These are phyloP conservation scores for Beris chalybata DNA, from an alignment of 2,888 invertebrate genomes.

Conservation along the genomic window DNA sequence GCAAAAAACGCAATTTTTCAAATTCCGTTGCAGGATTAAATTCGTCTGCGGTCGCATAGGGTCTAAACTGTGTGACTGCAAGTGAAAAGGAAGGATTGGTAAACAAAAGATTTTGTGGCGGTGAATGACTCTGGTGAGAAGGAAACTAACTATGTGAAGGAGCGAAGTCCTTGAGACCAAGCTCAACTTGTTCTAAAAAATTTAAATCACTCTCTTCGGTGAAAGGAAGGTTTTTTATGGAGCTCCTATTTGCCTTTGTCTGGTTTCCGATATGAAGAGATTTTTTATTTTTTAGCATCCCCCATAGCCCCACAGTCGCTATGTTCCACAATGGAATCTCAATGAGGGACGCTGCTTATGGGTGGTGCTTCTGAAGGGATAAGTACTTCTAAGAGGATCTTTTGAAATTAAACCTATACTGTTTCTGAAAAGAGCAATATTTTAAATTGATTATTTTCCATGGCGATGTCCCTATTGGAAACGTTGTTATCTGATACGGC, in stretches of 20 bases:
- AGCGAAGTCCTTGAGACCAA: constrained; percentile 29
- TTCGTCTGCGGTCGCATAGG: constrained; percentile 14
- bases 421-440: constrained; percentile 29
- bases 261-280: constrained; percentile 22
- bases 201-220: constrained; percentile 13
- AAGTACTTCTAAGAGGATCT: constrained; percentile 24
- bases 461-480: too few relatives aligned
- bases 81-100: constrained; percentile 23
- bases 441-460: constrained; percentile 28
- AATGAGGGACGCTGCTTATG: constrained; percentile 26
- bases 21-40: constrained; percentile 26
- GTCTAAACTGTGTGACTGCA: constrained; percentile 19
- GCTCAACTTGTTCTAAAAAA: constrained; percentile 19
- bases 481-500: too few relatives aligned
- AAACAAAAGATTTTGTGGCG: constrained; percentile 30
- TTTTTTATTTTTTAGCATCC: background rate
- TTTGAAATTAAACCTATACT: constrained; percentile 26
- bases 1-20: background rate
- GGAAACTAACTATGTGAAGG: constrained; percentile 28
- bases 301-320: background rate
- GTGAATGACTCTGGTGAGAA: constrained; percentile 30
- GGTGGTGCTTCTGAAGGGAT: constrained; percentile 22
- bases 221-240: constrained; percentile 29
- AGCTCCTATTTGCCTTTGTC: constrained; percentile 32
- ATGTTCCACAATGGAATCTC: constrained; percentile 26